Conservation (phyloP, 2,113 vertebrate genomes). For the Alethe castanea region DNA sequence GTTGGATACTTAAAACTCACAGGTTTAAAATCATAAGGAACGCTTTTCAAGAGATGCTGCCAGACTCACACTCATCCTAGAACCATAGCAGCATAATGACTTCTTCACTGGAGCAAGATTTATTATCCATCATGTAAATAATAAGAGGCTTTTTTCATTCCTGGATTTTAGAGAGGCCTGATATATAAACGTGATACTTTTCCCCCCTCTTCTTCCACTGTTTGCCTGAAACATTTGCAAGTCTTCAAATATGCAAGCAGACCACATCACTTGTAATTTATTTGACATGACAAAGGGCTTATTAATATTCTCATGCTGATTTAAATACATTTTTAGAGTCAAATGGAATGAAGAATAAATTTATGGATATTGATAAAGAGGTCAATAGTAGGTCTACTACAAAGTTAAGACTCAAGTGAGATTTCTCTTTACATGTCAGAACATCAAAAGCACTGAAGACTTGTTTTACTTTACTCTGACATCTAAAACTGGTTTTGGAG, state of each 20-base stretch:
- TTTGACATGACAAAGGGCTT: not conserved
- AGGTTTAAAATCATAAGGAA: not conserved
- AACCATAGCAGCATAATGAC: not conserved
- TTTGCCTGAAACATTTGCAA: not conserved
- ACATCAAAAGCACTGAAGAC: not conserved
- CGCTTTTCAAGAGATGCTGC: not conserved
- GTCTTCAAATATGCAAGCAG: not conserved
- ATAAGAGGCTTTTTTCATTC: not conserved
- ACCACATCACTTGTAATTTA: not conserved
- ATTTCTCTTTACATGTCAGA: not conserved
- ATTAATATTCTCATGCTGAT: not conserved
- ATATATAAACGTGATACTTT: not conserved
- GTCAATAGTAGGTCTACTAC: not conserved
- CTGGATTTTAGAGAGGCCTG: not conserved
- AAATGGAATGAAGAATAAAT: not conserved
- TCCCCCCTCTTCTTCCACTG: not conserved
- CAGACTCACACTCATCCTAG: not conserved
- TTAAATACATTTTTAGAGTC: not conserved
- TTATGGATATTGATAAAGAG: not conserved
- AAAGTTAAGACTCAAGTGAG: not conserved
- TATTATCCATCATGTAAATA: not conserved
- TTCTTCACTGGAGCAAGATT: not conserved
- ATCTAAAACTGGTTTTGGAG: not conserved
- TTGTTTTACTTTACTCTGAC: not conserved
- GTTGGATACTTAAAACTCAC: not conserved